Evolutionary conservation across 1,140 invertebrate genomes (phyloP).

Genomic region (Dendrolimus punctatus): DNA sequence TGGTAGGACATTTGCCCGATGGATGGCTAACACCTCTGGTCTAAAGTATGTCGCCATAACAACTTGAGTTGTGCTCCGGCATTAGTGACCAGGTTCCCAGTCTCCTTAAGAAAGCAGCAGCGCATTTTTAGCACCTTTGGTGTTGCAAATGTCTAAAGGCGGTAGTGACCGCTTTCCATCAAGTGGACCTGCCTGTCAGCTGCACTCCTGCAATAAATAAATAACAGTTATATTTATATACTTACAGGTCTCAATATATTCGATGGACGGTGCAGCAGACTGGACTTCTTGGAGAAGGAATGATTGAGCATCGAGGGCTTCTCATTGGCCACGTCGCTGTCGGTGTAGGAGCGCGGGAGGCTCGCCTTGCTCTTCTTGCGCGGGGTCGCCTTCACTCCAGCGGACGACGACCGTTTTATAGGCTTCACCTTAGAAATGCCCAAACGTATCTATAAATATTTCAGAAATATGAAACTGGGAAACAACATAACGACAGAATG

Average conservation of each 20-base stretch:
- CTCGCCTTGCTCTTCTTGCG: slow-evolving; percentile 50
- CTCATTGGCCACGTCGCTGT: slow-evolving; percentile 39
- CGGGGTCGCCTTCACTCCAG: slow-evolving; percentile 35
- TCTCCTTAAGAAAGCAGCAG: slow-evolving; percentile 17
- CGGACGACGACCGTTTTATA: slow-evolving; percentile 50
- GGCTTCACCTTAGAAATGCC: slow-evolving; percentile 64
- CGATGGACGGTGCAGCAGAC: slow-evolving; percentile 77
- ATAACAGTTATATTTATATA: slow-evolving; percentile 15
- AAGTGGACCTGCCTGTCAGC: too few species aligned
- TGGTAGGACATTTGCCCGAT: too few species aligned
- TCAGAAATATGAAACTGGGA: slow-evolving; percentile 15
- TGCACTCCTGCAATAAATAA: too few species aligned
- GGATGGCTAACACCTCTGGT: too few species aligned
- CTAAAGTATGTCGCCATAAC: too few species aligned
- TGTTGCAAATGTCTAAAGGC: not conserved
- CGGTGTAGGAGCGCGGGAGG: slow-evolving; percentile 44
- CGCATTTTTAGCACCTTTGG: not conserved
- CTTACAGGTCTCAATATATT: slow-evolving; percentile 80
- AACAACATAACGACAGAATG: not conserved
- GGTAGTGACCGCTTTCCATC: too few species aligned
- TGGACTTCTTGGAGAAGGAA: slow-evolving; percentile 72
- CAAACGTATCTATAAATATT: slow-evolving; percentile 66
- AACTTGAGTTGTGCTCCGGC: too few species aligned
- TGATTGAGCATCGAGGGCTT: slow-evolving; percentile 71
- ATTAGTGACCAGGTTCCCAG: too few species aligned